phyloP scores from a whole-genome alignment of 2,113 vertebrate species.

The Deroptyus accipitrinus region DNA sequence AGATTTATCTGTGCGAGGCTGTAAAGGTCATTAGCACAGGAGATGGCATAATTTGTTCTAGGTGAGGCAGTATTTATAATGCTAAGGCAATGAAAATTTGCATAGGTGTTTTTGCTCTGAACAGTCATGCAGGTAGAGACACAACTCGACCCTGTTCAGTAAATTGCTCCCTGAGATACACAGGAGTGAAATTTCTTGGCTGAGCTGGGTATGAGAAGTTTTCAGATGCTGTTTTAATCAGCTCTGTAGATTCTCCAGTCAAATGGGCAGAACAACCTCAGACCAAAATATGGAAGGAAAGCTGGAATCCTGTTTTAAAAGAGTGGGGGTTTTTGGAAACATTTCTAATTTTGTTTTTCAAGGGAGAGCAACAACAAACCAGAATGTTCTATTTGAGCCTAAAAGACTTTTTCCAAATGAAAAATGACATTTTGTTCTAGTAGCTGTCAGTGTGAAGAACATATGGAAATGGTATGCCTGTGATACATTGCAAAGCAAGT shows the following conservation, averaged over 20 bases:
- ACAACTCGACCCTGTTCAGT: background rate
- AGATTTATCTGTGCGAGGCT: background rate
- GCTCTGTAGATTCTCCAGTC: background rate
- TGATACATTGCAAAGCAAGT: background rate
- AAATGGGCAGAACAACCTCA: background rate
- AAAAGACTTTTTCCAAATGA: background rate
- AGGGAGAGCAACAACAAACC: background rate
- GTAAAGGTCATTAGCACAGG: constrained; percentile 35
- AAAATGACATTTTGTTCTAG: background rate
- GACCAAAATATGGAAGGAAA: background rate
- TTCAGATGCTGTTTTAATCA: background rate
- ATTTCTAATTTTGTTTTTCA: background rate
- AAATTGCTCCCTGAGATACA: background rate
- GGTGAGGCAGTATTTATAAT: constrained; percentile 15
- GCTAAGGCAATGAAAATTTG: constrained; percentile 33
- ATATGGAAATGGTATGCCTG: background rate
- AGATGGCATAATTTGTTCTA: constrained; percentile 4
- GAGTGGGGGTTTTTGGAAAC: background rate
- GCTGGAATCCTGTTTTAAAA: background rate
- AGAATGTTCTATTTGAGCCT: background rate
- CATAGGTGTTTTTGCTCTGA: background rate
- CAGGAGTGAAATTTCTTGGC: background rate
- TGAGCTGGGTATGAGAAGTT: background rate
- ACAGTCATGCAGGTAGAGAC: background rate
- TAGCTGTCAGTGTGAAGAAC: background rate